Conservation (phyloP, 2,113 vertebrate species). For the Struthidea cinerea region DNA sequence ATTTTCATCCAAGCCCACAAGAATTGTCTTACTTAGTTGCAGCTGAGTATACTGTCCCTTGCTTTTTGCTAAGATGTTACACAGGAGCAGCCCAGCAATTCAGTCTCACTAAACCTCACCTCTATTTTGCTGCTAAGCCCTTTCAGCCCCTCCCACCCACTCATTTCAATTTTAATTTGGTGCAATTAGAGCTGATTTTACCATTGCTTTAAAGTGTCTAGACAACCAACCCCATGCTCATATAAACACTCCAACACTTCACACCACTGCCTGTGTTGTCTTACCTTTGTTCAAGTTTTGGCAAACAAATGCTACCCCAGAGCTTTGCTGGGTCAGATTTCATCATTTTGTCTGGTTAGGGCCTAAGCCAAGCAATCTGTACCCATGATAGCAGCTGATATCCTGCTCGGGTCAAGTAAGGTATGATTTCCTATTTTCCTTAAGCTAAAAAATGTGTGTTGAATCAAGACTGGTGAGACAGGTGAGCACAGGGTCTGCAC, state of each 20-base stretch:
- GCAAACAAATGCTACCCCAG: background rate
- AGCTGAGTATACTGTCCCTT: background rate
- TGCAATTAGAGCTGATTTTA: slow-evolving; percentile 9
- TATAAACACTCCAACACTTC: background rate
- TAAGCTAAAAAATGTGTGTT: slow-evolving; percentile 1
- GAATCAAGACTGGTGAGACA: background rate
- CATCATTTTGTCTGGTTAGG: slow-evolving; percentile 23
- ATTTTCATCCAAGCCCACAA: background rate
- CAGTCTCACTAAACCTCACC: background rate
- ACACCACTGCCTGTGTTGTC: background rate
- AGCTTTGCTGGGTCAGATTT: slow-evolving; percentile 12
- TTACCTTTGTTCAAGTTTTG: slow-evolving; percentile 48
- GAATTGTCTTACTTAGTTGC: background rate
- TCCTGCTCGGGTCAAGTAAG: background rate
- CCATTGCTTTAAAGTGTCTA: background rate
- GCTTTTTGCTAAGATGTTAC: background rate
- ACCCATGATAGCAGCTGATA: slow-evolving; percentile 1
- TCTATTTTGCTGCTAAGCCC: background rate
- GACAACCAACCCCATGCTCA: background rate
- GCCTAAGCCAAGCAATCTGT: slow-evolving; percentile 25
- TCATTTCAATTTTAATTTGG: background rate
- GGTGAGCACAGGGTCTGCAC: background rate
- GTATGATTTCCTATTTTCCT: slow-evolving; percentile 32
- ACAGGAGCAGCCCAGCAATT: background rate
- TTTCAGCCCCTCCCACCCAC: background rate